Evolutionary conservation across 2,797 vertebrate species (phyloP), one percentile per base, ranked within the genome.

Genomic region (Poecilia velifera): DNA sequence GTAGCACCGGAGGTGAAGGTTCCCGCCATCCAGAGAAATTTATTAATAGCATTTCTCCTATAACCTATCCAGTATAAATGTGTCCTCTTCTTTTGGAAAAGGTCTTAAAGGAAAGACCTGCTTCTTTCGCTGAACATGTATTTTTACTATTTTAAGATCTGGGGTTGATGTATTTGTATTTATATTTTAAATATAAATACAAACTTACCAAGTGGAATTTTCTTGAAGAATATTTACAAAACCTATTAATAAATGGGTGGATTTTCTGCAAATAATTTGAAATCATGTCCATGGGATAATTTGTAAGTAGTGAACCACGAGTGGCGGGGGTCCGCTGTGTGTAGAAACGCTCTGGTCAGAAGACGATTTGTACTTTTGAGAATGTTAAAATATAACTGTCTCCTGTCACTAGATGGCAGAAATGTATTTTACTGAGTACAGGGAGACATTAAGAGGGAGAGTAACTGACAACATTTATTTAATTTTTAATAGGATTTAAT

Each of bases 371-470:
- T 34, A 34, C 34, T 34, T 34, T 34, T 34, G 34, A 34, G 34
- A 34, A 34, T 34, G 34, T 34, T 34, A 34, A 34, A 34, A 34
- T 34, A 34, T 34, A 34, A 34, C 74, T 83, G n/a, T 20, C 43
- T 74, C 6, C 16, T 47, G 53, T 45, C 93, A 87, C 88, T 88
- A 94, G 94, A 89, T 91, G 92, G 88, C 90, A 70, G 0, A 62
- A 28, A 78, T 76, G 34, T 39, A 39, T 64, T 72, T 0, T 41
- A 73, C 83, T 78, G 4, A 28, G 6, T 9, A 18, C 51, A n/a
- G 0, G 25, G 39, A n/a, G 10, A 51, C 8, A 14, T 46, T 5
- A 47, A 13, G 34, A 2, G 22, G 4, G 10, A 36, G 36, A 66
- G 13, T 14, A 2, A 64, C 36, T 7, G 20, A 45, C 6, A 4